Percentiles rank a stretch among this genome's conserved stretches.
Conservation (phyloP, 2,888 invertebrate genomes). For the Eilema griseolum region DNA sequence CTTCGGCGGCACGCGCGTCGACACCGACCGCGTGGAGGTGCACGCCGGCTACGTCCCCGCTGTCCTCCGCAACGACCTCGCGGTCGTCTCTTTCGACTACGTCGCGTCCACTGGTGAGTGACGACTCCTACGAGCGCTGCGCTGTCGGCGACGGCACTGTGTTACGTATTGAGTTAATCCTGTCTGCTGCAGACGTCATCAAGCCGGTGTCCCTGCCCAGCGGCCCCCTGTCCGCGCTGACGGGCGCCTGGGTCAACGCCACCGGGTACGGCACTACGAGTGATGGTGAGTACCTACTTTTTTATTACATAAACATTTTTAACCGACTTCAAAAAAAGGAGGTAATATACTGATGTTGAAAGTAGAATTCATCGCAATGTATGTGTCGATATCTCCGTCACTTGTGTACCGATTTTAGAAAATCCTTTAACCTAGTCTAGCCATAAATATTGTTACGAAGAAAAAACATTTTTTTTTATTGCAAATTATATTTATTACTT, state of each 20-base stretch:
- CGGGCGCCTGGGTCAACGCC: conserved; percentile 57
- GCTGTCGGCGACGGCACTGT: not conserved
- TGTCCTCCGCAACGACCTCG: conserved; percentile 54
- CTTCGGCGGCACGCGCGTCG: conserved; percentile 54
- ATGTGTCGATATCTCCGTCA: no score
- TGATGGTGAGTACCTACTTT: conserved; percentile 53
- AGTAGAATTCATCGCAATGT: no score
- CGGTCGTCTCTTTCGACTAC: conserved; percentile 45
- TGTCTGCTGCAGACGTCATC: conserved; percentile 55
- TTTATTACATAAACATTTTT: not conserved
- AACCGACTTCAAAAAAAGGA: no score
- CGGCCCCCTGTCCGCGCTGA: conserved; percentile 56
- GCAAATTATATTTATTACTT: no score
- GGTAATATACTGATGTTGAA: no score
- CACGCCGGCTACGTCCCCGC: conserved; percentile 49
- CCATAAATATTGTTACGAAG: no score
- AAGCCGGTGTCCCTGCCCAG: conserved; percentile 59
- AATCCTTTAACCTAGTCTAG: no score
- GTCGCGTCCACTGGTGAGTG: conserved; percentile 56
- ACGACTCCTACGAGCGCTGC: not conserved
- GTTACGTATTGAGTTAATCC: not conserved
- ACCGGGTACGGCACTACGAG: conserved; percentile 70
- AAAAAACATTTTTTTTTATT: no score
- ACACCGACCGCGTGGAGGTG: conserved; percentile 50
- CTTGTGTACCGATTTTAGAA: no score